Percentiles rank a stretch among this genome's conserved stretches.
Conservation (phyloP, 2,113 vertebrate species). For the Phoenicopterus ruber region DNA sequence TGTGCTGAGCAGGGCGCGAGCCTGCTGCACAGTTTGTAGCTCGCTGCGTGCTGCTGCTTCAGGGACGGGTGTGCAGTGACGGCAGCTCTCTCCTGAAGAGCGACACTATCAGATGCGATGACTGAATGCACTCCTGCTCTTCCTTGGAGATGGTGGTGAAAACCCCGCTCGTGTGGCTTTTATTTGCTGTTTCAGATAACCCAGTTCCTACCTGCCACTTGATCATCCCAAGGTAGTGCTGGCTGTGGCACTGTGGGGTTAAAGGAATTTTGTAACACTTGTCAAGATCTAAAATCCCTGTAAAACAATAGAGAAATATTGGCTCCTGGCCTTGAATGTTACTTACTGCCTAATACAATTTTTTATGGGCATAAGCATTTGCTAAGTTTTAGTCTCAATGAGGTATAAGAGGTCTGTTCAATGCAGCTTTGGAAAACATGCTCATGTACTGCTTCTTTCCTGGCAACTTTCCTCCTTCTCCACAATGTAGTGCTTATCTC, state of each 20-base stretch:
- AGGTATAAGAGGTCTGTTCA: conserved; percentile 13
- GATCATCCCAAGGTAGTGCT: not conserved
- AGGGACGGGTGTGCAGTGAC: accelerated
- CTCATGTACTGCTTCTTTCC: conserved; percentile 1
- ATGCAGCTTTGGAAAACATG: conserved; percentile 29
- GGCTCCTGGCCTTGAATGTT: conserved; percentile 7
- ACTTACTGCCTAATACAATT: conserved; percentile 30
- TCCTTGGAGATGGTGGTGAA: not conserved
- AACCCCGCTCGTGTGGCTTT: accelerated
- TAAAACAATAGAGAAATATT: not conserved
- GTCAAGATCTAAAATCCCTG: not conserved
- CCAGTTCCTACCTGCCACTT: not conserved
- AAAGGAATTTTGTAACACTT: not conserved
- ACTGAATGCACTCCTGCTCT: not conserved
- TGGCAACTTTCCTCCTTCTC: not conserved
- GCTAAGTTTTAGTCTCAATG: conserved; percentile 55
- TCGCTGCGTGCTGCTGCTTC: not conserved
- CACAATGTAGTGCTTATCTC: conserved; percentile 6
- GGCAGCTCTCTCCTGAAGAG: not conserved
- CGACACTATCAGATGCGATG: not conserved
- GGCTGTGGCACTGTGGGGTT: not conserved
- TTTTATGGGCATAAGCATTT: conserved; percentile 8
- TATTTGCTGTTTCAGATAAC: not conserved
- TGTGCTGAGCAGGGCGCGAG: not conserved
- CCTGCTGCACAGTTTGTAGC: not conserved